phyloP scores from a whole-genome alignment of 37 sponge, comb jelly and placozoan species.

The Ianthella basta region DNA sequence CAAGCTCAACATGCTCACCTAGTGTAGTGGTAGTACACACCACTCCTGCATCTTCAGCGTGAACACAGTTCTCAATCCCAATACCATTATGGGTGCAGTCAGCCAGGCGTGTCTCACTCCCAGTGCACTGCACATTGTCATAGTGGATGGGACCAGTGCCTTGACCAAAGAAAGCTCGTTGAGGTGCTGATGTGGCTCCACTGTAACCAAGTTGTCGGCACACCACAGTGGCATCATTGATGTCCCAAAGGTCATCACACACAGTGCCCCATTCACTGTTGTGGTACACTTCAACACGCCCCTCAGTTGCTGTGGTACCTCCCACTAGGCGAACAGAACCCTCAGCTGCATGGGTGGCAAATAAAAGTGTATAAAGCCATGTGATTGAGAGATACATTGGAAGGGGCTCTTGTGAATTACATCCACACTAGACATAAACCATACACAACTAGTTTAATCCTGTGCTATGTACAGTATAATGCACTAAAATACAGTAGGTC shows the following conservation, averaged over 20 bases:
- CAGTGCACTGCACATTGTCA: slow-evolving; percentile 31
- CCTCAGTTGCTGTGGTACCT: neutral
- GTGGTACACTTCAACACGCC: neutral
- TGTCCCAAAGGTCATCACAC: neutral
- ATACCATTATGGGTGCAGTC: slow-evolving; percentile 25
- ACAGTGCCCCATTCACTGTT: neutral
- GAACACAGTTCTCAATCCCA: slow-evolving; percentile 37
- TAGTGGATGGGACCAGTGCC: slow-evolving; percentile 24
- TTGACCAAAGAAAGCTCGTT: slow-evolving; percentile 13
- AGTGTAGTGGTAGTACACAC: neutral
- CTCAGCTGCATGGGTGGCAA: too few relatives aligned
- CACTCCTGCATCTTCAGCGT: slow-evolving; percentile 35
- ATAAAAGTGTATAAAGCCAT: too few relatives aligned
- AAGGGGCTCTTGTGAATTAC: too few relatives aligned
- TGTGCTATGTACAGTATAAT: too few relatives aligned
- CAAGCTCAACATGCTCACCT: too few relatives aligned
- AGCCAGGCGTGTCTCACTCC: neutral
- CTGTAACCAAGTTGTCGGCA: slow-evolving; percentile 1
- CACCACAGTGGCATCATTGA: neutral
- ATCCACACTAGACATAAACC: too few relatives aligned
- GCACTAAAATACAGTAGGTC: too few relatives aligned
- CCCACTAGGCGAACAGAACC: slow-evolving; percentile 1
- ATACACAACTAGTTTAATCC: too few relatives aligned
- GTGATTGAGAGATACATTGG: too few relatives aligned
- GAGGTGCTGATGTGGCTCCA: neutral